Percentiles rank a stretch among this genome's conserved stretches.
Evolutionary conservation across 2,888 invertebrate genomes (phyloP).

Genomic region (Silvanus unidentatus): DNA sequence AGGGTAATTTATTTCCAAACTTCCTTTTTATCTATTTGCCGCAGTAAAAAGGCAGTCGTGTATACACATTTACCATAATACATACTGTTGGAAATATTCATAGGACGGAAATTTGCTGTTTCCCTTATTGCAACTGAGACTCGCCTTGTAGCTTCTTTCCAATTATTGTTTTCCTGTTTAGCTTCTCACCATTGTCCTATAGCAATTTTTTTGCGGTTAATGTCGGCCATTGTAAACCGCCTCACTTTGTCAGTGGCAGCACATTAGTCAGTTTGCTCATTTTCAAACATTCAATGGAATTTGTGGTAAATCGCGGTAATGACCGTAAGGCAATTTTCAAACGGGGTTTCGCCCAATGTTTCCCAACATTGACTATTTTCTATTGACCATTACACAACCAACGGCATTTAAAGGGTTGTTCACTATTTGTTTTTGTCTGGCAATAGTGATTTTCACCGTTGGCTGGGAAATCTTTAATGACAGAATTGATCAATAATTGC

Average conservation of each 20-base stretch:
- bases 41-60: neutral
- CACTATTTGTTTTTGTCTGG: slow-evolving; percentile 12
- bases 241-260: neutral
- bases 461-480: slow-evolving; percentile 21
- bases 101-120: slow-evolving; percentile 14
- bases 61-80: too few species aligned
- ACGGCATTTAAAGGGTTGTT: slow-evolving; percentile 10
- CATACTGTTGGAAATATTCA: slow-evolving; percentile 12
- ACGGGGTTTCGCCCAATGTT: neutral
- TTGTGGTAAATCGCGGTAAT: too few species aligned
- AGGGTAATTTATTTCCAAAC: slow-evolving; percentile 18
- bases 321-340: neutral
- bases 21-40: slow-evolving; percentile 14
- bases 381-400: neutral
- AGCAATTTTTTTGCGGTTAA: too few species aligned
- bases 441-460: neutral
- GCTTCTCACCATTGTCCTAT: slow-evolving; percentile 12
- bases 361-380: neutral
- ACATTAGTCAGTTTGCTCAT: neutral
- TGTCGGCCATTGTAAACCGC: neutral
- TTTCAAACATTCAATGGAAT: neutral
- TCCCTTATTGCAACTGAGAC: slow-evolving; percentile 11
- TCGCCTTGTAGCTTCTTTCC: slow-evolving; percentile 29
- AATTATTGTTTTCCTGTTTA: slow-evolving; percentile 38
- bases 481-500: slow-evolving; percentile 29